A percentile compares a stretch with the other conserved stretches of the same genome.
Evolutionary conservation across 2,113 vertebrate genomes (phyloP).

Genomic region (Gadus chalcogrammus): DNA sequence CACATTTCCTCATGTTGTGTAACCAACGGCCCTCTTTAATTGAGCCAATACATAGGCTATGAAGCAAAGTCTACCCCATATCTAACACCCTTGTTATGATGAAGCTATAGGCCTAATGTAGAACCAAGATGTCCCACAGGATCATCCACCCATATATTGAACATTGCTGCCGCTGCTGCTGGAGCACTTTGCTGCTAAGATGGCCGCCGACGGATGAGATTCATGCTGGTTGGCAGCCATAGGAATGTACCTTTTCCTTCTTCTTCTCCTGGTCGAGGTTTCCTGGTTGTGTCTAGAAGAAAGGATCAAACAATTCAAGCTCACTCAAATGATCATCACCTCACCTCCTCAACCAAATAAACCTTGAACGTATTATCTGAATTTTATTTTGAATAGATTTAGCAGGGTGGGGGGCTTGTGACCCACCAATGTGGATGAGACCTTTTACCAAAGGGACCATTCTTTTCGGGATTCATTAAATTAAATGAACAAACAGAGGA

Average conservation of each 20-base stretch:
- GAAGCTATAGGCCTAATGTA: constrained; percentile 1
- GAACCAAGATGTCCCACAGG: background rate
- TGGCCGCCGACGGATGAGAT: background rate
- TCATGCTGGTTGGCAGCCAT: background rate
- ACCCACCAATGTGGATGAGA: no score
- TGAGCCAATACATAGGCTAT: no score
- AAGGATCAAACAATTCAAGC: constrained; percentile 1
- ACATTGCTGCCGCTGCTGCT: background rate
- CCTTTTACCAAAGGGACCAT: no score
- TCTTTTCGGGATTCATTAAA: no score
- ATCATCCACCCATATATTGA: background rate
- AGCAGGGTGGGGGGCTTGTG: no score
- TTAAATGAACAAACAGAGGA: no score
- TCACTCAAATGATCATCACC: no score
- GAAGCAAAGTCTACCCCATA: background rate
- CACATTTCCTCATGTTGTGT: background rate
- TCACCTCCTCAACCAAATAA: no score
- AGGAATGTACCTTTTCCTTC: constrained; percentile 84
- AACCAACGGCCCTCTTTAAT: background rate
- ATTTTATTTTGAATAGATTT: no score
- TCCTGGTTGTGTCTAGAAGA: constrained; percentile 86
- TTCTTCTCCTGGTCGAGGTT: constrained; percentile 87
- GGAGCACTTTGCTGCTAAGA: background rate
- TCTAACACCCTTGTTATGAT: background rate
- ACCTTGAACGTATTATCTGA: no score